Base-by-base conservation (phyloP, 2,888 invertebrate genomes). In the Andrena minutula region DNA sequence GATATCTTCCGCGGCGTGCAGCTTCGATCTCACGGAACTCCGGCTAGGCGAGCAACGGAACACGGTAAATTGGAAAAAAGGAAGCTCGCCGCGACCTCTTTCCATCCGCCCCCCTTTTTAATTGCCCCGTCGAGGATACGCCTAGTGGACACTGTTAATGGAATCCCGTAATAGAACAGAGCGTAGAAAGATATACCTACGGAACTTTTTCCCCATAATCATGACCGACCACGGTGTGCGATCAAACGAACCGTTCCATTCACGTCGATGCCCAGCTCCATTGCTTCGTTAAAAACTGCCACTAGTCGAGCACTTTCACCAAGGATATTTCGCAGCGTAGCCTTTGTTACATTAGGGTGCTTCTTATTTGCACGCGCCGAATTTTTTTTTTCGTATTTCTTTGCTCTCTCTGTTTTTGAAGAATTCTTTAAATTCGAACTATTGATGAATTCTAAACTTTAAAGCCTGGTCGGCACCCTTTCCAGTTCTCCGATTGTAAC, bases 171-270 rank as follows among this genome's bases (percentile, higher is more conserved):
- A 75, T 60, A 56, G 35, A 68, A 49, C 66, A 49, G 49, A 61
- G 61, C 47, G 63, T 23, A 20, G 51, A 26, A 51, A 51, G 69
- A 56, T 53, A 28, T 10, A 41, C 41, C 41, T 16, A 16, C n/a
- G 28, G 47, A 71, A 75, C 61, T 74, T 77, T 74, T 71, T 30
- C 41, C 30, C 28, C 63, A 60, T 77, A 74, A 83, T 83, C 73
- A 77, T 63, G 5, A n/a, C 16, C 49, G 35, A 61, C 49, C 66
- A 4, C 30, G 10, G 66, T 63, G 72, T 53, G 35, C 51, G 75
- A 84, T 79, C 81, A 63, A 82, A 75, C 74, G 68, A 82, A 74
- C 60, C 63, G 71, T 51, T 66, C 53, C 35, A 28, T 16, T 47
- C 16, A 58, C 10, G 35, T 5, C 53, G 47, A 56, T 61, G 49